Evolutionary conservation across 2,888 invertebrate species (phyloP).

Genomic region (Lingula anatina): DNA sequence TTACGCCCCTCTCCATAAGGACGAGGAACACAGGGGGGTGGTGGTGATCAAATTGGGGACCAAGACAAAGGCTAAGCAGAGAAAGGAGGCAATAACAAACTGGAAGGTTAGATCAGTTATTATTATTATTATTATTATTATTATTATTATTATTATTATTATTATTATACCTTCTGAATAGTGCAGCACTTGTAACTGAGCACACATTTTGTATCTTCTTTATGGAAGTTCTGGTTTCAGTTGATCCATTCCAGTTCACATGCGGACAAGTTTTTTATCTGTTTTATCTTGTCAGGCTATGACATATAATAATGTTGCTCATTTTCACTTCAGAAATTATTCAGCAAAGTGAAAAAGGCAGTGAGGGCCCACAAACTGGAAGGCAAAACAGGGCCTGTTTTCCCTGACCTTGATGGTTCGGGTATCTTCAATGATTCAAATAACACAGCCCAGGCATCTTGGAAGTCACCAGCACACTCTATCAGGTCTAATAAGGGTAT

Average conservation of each 20-base stretch:
- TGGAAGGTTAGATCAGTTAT: constrained; percentile 75
- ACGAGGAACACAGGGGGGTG: constrained; percentile 60
- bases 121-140: neutral
- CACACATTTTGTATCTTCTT: no score
- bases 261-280: no score
- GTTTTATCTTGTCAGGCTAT: neutral
- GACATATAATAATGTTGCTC: neutral
- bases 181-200: no score
- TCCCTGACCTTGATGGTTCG: no score
- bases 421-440: no score
- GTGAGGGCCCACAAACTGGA: constrained; percentile 25
- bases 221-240: no score
- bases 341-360: constrained; percentile 37
- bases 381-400: constrained; percentile 22
- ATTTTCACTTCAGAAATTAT: constrained; percentile 28
- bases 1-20: constrained; percentile 61
- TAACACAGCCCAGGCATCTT: no score
- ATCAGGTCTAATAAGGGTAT: constrained; percentile 6
- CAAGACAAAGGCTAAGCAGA: constrained; percentile 91
- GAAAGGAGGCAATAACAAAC: constrained; percentile 90
- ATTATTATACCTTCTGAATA: no score
- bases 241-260: no score
- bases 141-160: neutral
- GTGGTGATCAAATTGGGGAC: constrained; percentile 97
- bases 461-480: no score